Evolutionary conservation across 2,888 invertebrate species (phyloP), one percentile per base, ranked within the genome.

Genomic region (Parnassius smintheus): DNA sequence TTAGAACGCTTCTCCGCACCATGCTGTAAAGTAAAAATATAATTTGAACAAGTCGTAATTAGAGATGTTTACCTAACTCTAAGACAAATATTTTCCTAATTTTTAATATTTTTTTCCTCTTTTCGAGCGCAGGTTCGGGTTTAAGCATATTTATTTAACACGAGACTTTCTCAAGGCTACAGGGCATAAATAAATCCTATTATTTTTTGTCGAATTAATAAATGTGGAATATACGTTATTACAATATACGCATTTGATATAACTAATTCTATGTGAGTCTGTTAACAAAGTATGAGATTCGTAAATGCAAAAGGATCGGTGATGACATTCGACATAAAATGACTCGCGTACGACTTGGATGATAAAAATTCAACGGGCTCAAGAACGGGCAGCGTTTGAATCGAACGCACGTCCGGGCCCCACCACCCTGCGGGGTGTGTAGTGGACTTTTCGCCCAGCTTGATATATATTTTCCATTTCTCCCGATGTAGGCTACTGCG

Each of bases 41-140:
- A 89, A 91, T 90, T 90, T 88, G 87, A 88, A 88, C 89, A 87
- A 84, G 86, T 85, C 88, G 90, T 90, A 91, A 91, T 91, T 90
- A 91, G 87, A 91, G 86, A 88, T 90, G 91, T 91, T 91, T 89
- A 86, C 89, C 86, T 84, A 88, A 88, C 85, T 86, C 89, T 87
- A 82, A 88, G 86, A 88, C 87, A 91, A 91, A 91, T 91, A 91
- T 91, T 91, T 91, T 85, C 85, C 83, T 86, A 88, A 89, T 87
- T 89, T 89, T 90, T 81, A 85, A 88, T 85, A 85, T 86, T 86
- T 87, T 87, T 88, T 88, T 84, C 83, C 81, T 81, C 80, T 75
- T 81, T 75, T 78, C 74, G 75, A 78, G 76, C 77, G 76, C 75
- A 78, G 83, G 85, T 85, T 86, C 85, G 88, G 86, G 88, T 86